Percentiles rank a stretch among this genome's conserved stretches.
Evolutionary conservation across 2,797 vertebrate genomes (phyloP).

Genomic region (Podargus strigoides): DNA sequence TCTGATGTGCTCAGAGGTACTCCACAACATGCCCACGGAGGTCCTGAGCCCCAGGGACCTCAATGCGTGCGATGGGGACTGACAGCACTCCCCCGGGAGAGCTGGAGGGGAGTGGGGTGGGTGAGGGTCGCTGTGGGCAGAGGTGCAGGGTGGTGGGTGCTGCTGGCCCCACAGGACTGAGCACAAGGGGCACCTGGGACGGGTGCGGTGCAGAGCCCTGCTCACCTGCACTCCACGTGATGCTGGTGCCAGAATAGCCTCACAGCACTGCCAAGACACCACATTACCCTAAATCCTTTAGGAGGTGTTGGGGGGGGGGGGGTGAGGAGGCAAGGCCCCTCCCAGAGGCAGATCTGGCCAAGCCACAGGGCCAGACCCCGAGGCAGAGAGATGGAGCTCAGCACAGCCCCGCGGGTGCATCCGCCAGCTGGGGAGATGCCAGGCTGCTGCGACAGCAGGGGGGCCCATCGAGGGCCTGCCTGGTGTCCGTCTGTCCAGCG

Average conservation of each 20-base stretch:
- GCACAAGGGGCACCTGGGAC: fast-evolving
- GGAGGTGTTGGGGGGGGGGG: background rate
- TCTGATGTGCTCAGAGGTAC: too few relatives aligned
- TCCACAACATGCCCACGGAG: fast-evolving
- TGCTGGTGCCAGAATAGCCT: background rate
- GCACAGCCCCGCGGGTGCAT: background rate
- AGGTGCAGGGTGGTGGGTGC: background rate
- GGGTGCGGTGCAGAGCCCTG: background rate
- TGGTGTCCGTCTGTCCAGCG: fast-evolving
- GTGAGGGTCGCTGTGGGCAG: background rate
- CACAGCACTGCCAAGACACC: background rate
- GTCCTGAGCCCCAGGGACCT: background rate
- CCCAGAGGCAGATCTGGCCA: background rate
- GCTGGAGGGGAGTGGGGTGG: background rate
- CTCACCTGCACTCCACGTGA: fast-evolving
- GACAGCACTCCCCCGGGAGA: background rate
- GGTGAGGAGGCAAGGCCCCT: background rate
- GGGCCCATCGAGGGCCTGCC: fast-evolving
- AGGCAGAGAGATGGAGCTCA: background rate
- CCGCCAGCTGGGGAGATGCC: background rate
- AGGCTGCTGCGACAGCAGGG: background rate
- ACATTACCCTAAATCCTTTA: background rate
- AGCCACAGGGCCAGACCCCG: fast-evolving
- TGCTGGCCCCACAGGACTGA: fast-evolving
- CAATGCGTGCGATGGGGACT: fast-evolving